Percentiles rank a stretch among this genome's conserved stretches.
Evolutionary conservation across 2,888 invertebrate genomes (phyloP).

Genomic region (Sinhomidia bicolor): DNA sequence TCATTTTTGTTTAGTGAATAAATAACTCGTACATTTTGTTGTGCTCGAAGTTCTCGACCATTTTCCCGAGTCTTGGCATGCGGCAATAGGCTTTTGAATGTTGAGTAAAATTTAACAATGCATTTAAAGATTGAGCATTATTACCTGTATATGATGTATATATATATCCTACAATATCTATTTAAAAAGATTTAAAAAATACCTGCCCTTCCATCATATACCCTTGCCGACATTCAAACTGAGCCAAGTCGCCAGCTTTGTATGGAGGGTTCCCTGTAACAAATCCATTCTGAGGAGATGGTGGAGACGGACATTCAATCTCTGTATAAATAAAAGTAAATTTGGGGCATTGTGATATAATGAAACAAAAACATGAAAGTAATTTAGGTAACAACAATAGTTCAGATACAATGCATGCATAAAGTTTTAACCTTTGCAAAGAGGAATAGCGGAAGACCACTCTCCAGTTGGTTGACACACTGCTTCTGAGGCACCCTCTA

Average conservation of each 20-base stretch:
- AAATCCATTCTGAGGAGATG: conserved; percentile 89
- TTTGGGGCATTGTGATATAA: conserved; percentile 41
- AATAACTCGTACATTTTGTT: conserved; percentile 67
- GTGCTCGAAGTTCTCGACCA: conserved; percentile 87
- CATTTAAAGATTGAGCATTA: no score
- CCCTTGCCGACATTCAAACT: conserved; percentile 93
- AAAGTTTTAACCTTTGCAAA: conserved; percentile 88
- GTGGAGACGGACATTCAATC: conserved; percentile 90
- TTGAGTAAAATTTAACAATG: no score
- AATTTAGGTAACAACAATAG: neutral
- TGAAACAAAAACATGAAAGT: neutral
- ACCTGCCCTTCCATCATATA: conserved; percentile 92
- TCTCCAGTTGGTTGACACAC: conserved; percentile 84
- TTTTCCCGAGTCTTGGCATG: conserved; percentile 91
- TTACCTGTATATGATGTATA: no score
- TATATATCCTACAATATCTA: no score
- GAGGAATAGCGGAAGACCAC: conserved; percentile 90
- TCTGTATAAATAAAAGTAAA: conserved; percentile 83
- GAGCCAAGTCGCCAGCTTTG: conserved; percentile 92
- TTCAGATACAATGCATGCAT: neutral
- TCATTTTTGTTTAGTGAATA: no score
- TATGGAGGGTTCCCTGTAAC: conserved; percentile 90
- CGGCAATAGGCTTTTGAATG: conserved; percentile 91
- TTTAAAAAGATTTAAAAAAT: no score
- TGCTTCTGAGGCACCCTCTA: conserved; percentile 85